Evolutionary conservation across 2,888 invertebrate genomes (phyloP), one percentile per base, ranked within the genome.

Genomic region (Octodonta nipae): DNA sequence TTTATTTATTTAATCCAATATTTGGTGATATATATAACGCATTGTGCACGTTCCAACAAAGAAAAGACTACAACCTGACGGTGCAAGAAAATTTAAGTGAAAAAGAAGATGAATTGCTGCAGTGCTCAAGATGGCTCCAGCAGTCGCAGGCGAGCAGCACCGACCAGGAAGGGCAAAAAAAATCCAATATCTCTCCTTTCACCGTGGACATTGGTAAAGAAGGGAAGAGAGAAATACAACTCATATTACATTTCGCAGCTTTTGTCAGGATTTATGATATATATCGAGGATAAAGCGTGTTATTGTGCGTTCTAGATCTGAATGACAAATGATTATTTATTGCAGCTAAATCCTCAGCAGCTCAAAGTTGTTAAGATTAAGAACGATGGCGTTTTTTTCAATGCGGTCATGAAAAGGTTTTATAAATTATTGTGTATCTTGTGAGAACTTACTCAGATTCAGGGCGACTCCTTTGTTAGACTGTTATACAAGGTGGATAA

Each of bases 211-310:
- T 41, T 44, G 45, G 48, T 45, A 45, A 44, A 46, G 32, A 36
- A 26, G 16, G 33, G 30, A 42, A 37, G 42, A 50, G 51, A 49
- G 47, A 51, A 53, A 52, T 51, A 56, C 52, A 54, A 55, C 55
- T 55, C 52, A 54, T 56, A 58, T 56, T 56, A 56, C 55, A 50
- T 57, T 57, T 59, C 56, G 50, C 56, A 55, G 56, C 53, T 58
- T 56, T 51, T 49, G 43, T 15, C 11, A 40, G 50, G 49, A 54
- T 54, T 51, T 52, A 49, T 52, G 52, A 50, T 52, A 51, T 44
- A 50, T 53, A 51, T 50, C 44, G 46, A 40, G 48, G 48, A 48
- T 50, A 47, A 42, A 42, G 44, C 45, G 47, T 44, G 49, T 51
- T 56, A 52, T 54, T 54, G 54, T 54, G 47, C 48, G 51, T 48